Evolutionary conservation across 2,797 vertebrate genomes (phyloP).

Genomic region (Microctenopoma stevenorrisi): DNA sequence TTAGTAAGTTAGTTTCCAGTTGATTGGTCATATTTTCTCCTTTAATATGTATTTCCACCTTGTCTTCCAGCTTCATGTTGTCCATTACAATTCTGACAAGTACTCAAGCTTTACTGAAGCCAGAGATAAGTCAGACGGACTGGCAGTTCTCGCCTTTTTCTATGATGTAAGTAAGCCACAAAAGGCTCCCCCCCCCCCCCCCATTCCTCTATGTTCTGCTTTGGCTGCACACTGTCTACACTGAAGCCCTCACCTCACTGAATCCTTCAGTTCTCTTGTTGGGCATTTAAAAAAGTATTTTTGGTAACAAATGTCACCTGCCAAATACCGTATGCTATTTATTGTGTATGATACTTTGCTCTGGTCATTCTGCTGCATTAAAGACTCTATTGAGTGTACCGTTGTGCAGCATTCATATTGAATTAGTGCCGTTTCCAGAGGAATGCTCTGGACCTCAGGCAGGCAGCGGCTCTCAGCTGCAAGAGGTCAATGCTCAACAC

Average conservation of each 20-base stretch:
- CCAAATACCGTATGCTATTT: conserved; percentile 27
- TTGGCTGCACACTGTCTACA: conserved; percentile 10
- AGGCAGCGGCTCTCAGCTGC: conserved; percentile 25
- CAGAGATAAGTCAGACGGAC: conserved; percentile 83
- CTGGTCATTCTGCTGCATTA: conserved; percentile 37
- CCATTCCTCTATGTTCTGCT: conserved; percentile 12
- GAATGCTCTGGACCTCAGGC: conserved; percentile 38
- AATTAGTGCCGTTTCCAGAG: conserved; percentile 49
- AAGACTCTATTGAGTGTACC: conserved; percentile 46
- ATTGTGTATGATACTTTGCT: conserved; percentile 32
- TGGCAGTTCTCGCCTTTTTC: conserved; percentile 92
- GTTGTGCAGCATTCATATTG: conserved; percentile 14
- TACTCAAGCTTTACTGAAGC: conserved; percentile 88
- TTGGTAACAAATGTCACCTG: conserved; percentile 17
- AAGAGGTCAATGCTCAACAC: conserved; percentile 46
- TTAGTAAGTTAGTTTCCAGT: neutral
- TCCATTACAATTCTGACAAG: conserved; percentile 92
- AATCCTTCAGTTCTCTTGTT: neutral
- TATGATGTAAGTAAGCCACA: conserved; percentile 81
- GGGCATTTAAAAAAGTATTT: conserved; percentile 25
- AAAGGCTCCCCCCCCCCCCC: too few species aligned
- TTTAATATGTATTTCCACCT: conserved; percentile 33
- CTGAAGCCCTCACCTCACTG: neutral
- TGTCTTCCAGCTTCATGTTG: conserved; percentile 89
- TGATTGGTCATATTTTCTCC: conserved; percentile 8